Conservation (phyloP, 2,888 invertebrate species). For the Anoncus sp. region DNA sequence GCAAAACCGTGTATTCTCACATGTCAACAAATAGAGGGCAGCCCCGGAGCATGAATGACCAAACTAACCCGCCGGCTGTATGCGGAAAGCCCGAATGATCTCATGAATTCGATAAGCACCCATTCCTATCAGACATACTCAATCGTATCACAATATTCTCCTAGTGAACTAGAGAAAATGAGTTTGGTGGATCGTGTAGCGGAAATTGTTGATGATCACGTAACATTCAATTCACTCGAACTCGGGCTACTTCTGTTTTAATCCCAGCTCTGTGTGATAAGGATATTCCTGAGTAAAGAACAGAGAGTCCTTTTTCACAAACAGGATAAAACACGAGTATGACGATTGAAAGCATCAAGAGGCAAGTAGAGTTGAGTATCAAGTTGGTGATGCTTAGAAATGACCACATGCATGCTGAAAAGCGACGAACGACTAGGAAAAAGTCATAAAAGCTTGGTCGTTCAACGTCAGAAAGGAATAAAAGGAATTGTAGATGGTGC, state of each 20-base stretch:
- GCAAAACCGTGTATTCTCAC: too few species aligned
- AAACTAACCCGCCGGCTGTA: background rate
- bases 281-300: constrained; percentile 3
- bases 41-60: constrained; percentile 12
- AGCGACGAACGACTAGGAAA: constrained; percentile 63
- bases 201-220: too few species aligned
- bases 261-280: constrained; percentile 1
- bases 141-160: constrained; percentile 5
- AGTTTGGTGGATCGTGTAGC: too few species aligned
- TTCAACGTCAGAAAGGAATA: constrained; percentile 68
- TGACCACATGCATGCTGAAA: constrained; percentile 78
- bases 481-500: constrained; percentile 52
- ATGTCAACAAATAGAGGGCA: too few species aligned
- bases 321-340: background rate
- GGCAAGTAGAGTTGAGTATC: background rate
- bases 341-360: constrained; percentile 18
- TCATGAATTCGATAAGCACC: background rate
- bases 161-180: background rate
- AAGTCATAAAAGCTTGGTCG: constrained; percentile 67
- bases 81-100: background rate
- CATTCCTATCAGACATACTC: too few species aligned
- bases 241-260: constrained; percentile 20
- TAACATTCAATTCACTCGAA: too few species aligned
- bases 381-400: constrained; percentile 74
- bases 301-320: background rate